Evolutionary conservation across 2,888 invertebrate genomes (phyloP).

Genomic region (Aromia moschata): DNA sequence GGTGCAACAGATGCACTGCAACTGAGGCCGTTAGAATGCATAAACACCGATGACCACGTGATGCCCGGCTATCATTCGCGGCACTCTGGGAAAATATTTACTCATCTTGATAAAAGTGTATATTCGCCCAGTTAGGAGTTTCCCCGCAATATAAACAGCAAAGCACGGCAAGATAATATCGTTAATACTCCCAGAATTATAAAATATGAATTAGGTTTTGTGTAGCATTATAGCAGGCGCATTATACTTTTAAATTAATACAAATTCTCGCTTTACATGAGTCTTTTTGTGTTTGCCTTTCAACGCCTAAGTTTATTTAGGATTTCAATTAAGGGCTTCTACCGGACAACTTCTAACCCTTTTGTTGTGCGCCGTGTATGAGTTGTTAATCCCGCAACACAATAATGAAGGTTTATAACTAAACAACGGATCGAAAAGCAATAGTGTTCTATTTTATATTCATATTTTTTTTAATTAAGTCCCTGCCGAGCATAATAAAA

Average conservation of each 20-base stretch:
- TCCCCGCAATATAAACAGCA: not conserved
- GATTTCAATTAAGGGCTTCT: constrained; percentile 16
- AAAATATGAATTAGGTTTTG: constrained; percentile 23
- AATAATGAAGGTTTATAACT: not conserved
- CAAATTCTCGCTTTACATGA: constrained; percentile 16
- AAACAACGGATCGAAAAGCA: too few relatives aligned
- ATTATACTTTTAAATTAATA: constrained; percentile 31
- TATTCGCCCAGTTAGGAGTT: not conserved
- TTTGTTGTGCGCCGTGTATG: not conserved
- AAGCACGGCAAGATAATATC: not conserved
- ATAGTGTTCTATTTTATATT: too few relatives aligned
- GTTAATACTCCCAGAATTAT: constrained; percentile 13
- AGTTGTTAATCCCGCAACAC: not conserved
- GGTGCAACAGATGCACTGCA: too few relatives aligned
- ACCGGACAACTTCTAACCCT: not conserved
- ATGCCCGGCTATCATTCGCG: not conserved
- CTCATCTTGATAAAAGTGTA: not conserved
- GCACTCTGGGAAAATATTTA: not conserved
- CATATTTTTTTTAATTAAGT: too few relatives aligned
- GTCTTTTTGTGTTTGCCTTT: constrained; percentile 18
- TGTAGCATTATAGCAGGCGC: constrained; percentile 21
- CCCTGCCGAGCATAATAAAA: too few relatives aligned
- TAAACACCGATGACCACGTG: too few relatives aligned
- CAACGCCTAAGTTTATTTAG: constrained; percentile 20
- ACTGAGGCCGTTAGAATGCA: too few relatives aligned